Evolutionary conservation across 2,797 vertebrate genomes (phyloP).

Genomic region (Sebastes oblongus): DNA sequence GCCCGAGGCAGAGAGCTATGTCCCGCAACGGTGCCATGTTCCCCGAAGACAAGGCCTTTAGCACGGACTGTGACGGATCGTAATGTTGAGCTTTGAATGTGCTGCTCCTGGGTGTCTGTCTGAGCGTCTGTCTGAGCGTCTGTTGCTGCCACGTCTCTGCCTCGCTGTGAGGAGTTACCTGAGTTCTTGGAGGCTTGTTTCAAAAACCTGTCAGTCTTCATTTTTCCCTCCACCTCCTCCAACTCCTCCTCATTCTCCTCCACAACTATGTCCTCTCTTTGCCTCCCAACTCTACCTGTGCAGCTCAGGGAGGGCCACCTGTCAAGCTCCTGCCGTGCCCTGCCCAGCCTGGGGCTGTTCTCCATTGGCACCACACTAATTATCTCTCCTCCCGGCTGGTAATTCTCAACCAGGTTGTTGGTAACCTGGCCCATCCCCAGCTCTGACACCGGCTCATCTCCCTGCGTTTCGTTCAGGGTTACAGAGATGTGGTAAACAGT

Average conservation of each 20-base stretch:
- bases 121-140: conserved; percentile 12
- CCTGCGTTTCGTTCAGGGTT: conserved; percentile 62
- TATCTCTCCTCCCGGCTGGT: conserved; percentile 44
- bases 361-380: conserved; percentile 66
- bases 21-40: conserved; percentile 45
- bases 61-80: conserved; percentile 32
- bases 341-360: conserved; percentile 75
- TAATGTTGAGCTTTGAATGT: conserved; percentile 29
- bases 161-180: conserved; percentile 43
- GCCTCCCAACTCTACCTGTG: conserved; percentile 61
- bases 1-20: conserved; percentile 66
- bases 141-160: conserved; percentile 40
- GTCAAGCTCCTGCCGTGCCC: conserved; percentile 62
- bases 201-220: conserved; percentile 83
- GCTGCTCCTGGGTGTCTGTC: conserved; percentile 31
- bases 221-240: conserved; percentile 76
- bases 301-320: conserved; percentile 73
- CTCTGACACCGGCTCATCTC: conserved; percentile 53
- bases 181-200: conserved; percentile 64
- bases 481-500: conserved; percentile 63
- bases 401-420: conserved; percentile 64
- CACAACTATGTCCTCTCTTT: conserved; percentile 67
- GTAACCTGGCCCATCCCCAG: conserved; percentile 62
- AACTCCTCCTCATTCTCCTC: conserved; percentile 75
- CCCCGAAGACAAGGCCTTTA: conserved; percentile 36